Conservation (phyloP, 2,888 invertebrate genomes). For the Taphrorychus bicolor region DNA sequence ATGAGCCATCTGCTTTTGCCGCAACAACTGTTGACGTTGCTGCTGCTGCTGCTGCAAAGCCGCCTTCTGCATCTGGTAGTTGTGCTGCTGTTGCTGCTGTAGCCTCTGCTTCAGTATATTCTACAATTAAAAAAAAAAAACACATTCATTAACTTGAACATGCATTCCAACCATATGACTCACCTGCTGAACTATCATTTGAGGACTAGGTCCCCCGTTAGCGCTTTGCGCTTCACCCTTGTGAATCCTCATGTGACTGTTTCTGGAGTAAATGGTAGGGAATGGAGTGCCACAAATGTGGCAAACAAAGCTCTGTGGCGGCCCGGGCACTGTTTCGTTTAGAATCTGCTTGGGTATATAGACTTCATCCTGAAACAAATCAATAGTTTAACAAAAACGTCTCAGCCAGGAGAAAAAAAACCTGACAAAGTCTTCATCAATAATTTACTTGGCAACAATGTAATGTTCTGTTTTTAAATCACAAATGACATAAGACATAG, state of each 20-base stretch:
- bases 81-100: constrained; percentile 30
- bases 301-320: constrained; percentile 53
- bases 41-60: constrained; percentile 33
- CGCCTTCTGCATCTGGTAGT: constrained; percentile 21
- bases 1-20: constrained; percentile 22
- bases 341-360: constrained; percentile 43
- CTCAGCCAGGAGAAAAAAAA: neutral
- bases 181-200: constrained; percentile 30
- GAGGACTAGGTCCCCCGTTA: constrained; percentile 9
- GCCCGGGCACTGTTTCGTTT: constrained; percentile 35
- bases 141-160: neutral
- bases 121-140: too few species aligned
- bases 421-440: too few species aligned
- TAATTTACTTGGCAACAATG: too few species aligned
- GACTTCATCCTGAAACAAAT: constrained; percentile 35
- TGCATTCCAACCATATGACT: too few species aligned
- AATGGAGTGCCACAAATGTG: constrained; percentile 57
- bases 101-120: constrained; percentile 25
- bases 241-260: constrained; percentile 60
- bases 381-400: neutral
- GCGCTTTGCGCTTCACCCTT: constrained; percentile 49
- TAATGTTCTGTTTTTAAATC: too few species aligned
- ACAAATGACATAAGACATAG: too few species aligned
- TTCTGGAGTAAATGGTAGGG: constrained; percentile 57
- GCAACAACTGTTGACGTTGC: constrained; percentile 30